A percentile compares a stretch with the other conserved stretches of the same genome.
phyloP scores from a whole-genome alignment of 2,797 vertebrate species.

The Merluccius polli region DNA sequence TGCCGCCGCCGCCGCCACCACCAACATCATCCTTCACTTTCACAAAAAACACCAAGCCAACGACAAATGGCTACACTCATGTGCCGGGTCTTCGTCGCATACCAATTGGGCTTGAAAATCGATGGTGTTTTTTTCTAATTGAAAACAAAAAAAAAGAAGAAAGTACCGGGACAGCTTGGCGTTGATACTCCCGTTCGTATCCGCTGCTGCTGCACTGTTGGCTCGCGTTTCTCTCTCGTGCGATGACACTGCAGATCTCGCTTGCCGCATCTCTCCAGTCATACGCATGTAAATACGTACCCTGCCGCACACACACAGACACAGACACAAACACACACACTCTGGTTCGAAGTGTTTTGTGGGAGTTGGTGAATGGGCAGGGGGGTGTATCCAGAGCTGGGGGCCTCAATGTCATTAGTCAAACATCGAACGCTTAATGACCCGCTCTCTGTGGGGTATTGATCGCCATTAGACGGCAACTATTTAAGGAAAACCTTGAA shows the following conservation, averaged over 20 bases:
- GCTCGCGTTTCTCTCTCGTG: background rate
- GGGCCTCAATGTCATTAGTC: constrained; percentile 69
- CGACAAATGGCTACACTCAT: constrained; percentile 56
- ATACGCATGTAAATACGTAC: too few relatives aligned
- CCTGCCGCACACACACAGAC: background rate
- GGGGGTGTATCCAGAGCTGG: constrained; percentile 22
- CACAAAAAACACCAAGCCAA: constrained; percentile 28
- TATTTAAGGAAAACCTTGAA: constrained; percentile 71
- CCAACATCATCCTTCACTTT: background rate
- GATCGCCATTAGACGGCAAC: constrained; percentile 74
- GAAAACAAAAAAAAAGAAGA: constrained; percentile 25
- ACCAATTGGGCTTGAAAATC: constrained; percentile 61
- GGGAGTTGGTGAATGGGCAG: constrained; percentile 39
- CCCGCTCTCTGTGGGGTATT: constrained; percentile 58
- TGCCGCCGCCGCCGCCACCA: background rate
- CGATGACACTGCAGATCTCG: too few relatives aligned
- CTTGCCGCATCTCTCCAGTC: background rate
- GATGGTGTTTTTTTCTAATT: constrained; percentile 72
- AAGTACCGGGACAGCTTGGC: constrained; percentile 62
- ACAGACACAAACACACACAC: too few relatives aligned
- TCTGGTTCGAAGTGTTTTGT: background rate
- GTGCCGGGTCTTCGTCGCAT: constrained; percentile 55
- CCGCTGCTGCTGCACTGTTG: constrained; percentile 35
- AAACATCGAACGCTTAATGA: constrained; percentile 73
- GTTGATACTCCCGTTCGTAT: constrained; percentile 66